phyloP scores from a whole-genome alignment of 2,797 vertebrate genomes.

The Miichthys miiuy region DNA sequence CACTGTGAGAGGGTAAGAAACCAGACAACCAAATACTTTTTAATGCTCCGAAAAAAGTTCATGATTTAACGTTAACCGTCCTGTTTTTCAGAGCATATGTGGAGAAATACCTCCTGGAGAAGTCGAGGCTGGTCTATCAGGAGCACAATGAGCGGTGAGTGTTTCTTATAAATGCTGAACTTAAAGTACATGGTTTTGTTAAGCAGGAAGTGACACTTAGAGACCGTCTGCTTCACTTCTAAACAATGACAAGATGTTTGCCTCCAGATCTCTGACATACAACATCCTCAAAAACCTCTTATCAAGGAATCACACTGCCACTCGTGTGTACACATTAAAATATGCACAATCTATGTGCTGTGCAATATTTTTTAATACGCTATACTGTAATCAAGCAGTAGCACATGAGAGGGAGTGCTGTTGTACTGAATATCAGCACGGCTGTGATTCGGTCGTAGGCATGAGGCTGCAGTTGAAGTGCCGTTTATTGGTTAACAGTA shows the following conservation, averaged over 20 bases:
- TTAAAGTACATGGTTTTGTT: background rate
- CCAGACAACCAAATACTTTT: background rate
- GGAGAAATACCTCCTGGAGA: slow-evolving; percentile 98
- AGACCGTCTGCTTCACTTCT: background rate
- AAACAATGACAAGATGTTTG: background rate
- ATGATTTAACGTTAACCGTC: background rate
- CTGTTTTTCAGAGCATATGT: slow-evolving; percentile 91
- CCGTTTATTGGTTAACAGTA: no score
- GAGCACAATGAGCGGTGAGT: slow-evolving; percentile 97
- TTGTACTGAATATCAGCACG: no score
- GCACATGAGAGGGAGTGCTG: no score
- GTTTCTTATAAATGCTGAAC: background rate
- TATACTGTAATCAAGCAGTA: background rate
- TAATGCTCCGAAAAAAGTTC: no score
- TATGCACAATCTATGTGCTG: background rate
- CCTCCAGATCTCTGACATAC: background rate
- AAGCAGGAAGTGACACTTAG: background rate
- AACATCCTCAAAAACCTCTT: background rate
- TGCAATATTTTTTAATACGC: no score
- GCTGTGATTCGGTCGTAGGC: no score
- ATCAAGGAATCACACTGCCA: background rate
- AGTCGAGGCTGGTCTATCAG: slow-evolving; percentile 97
- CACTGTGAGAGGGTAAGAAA: slow-evolving; percentile 96
- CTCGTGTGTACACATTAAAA: background rate
- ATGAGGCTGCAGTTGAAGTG: no score